phyloP scores from a whole-genome alignment of 2,113 vertebrate species.

The Melanocharis versteri region DNA sequence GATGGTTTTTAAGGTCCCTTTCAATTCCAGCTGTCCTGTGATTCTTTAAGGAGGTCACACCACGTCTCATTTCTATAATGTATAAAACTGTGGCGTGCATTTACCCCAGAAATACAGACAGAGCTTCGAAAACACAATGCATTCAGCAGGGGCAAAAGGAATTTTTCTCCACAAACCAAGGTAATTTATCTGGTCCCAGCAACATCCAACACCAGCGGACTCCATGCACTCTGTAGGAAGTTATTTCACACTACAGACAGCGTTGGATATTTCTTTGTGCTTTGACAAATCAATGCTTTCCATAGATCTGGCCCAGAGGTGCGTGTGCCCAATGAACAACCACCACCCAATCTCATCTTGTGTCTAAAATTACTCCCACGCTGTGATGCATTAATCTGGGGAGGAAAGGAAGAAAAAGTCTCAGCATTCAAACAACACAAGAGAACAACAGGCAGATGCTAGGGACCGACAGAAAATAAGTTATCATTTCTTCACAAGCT shows the following conservation, averaged over 20 bases:
- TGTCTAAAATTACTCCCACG: background rate
- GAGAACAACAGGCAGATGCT: background rate
- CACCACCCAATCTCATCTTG: background rate
- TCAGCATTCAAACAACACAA: background rate
- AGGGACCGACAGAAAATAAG: background rate
- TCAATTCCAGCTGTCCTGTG: background rate
- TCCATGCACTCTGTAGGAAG: background rate
- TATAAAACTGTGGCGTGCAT: background rate
- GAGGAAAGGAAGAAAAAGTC: background rate
- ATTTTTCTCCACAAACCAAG: background rate
- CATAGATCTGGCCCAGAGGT: background rate
- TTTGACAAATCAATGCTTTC: background rate
- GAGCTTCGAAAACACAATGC: background rate
- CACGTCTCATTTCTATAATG: accelerated
- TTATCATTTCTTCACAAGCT: background rate
- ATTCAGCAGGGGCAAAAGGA: background rate
- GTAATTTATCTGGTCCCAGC: background rate
- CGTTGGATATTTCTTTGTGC: background rate
- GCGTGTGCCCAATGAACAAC: background rate
- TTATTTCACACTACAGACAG: background rate
- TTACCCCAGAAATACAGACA: background rate
- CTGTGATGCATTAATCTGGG: background rate
- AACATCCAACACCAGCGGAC: background rate
- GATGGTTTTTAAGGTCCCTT: background rate
- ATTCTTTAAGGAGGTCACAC: background rate